phyloP scores from a whole-genome alignment of 1,140 invertebrate genomes.

The Littorina saxatilis region DNA sequence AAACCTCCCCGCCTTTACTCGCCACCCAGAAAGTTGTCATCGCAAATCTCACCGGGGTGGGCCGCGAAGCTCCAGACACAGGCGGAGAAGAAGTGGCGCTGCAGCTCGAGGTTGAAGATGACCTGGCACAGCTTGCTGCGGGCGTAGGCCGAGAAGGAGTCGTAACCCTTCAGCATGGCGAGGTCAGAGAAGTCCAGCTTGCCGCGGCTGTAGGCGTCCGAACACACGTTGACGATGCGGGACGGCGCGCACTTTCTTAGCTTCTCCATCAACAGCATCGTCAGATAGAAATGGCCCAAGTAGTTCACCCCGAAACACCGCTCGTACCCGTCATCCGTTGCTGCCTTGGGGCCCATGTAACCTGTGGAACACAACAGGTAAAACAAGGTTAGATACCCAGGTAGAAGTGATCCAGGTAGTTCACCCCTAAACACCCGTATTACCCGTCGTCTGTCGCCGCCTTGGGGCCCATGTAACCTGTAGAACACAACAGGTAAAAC shows the following conservation, averaged over 20 bases:
- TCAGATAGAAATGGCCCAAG: constrained; percentile 73
- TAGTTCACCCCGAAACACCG: constrained; percentile 80
- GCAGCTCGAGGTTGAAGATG: constrained; percentile 61
- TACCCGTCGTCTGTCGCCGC: constrained; percentile 82
- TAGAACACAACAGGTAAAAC: too few species aligned
- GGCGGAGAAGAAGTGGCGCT: constrained; percentile 56
- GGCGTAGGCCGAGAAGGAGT: constrained; percentile 63
- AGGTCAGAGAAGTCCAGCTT: constrained; percentile 67
- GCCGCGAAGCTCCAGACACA: constrained; percentile 63
- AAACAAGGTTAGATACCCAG: too few species aligned
- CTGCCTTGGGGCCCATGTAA: constrained; percentile 69
- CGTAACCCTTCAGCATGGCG: constrained; percentile 56
- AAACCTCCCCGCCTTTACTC: too few species aligned
- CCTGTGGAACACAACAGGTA: too few species aligned
- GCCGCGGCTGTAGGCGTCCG: constrained; percentile 59
- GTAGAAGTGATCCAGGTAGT: constrained; percentile 75
- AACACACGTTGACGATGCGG: constrained; percentile 66
- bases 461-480: constrained; percentile 72
- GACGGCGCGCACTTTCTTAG: constrained; percentile 60
- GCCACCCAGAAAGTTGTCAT: too few species aligned
- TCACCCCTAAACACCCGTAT: constrained; percentile 83
- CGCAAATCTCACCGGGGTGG: constrained; percentile 71
- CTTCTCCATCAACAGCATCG: constrained; percentile 62
- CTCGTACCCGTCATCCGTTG: constrained; percentile 86
- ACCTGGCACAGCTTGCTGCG: constrained; percentile 65